A percentile compares a stretch with the other conserved stretches of the same genome.
These are phyloP conservation scores for Takifugu ocellatus DNA, from an alignment of 2,797 vertebrate genomes.

Conservation along the genomic window DNA sequence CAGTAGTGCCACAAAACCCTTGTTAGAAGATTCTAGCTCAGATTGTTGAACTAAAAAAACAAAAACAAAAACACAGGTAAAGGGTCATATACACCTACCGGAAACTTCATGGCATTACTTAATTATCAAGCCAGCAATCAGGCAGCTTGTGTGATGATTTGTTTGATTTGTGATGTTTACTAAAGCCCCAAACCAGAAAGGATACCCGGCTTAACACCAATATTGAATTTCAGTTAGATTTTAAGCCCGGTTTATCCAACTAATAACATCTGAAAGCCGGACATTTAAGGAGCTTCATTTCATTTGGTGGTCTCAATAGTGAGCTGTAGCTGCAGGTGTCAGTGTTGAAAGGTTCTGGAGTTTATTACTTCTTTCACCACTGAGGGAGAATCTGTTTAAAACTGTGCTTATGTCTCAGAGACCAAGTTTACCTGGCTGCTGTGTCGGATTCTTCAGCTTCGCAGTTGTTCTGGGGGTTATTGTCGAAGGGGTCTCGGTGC, in stretches of 20 bases:
- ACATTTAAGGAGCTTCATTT: conserved; percentile 5
- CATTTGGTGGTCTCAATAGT: conserved; percentile 12
- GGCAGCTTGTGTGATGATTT: too few relatives aligned
- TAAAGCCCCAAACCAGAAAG: too few relatives aligned
- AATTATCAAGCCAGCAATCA: too few relatives aligned
- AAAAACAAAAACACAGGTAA: conserved; percentile 1
- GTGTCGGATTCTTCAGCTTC: conserved; percentile 15
- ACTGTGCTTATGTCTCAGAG: conserved; percentile 1
- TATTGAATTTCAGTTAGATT: too few relatives aligned
- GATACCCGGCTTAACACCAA: too few relatives aligned
- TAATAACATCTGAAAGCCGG: background rate
- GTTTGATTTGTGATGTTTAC: too few relatives aligned
- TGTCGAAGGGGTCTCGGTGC: conserved; percentile 1
- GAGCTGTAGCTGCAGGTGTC: conserved; percentile 7
- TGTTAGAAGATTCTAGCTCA: background rate
- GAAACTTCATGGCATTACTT: too few relatives aligned
- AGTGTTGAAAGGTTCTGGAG: background rate
- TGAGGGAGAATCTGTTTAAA: conserved; percentile 11
- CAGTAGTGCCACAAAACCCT: background rate
- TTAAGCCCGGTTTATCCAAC: too few relatives aligned
- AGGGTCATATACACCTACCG: too few relatives aligned
- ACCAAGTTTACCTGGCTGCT: conserved; percentile 28
- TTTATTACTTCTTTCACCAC: conserved; percentile 8
- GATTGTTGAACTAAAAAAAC: conserved; percentile 29
- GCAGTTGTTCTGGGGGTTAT: conserved; percentile 9